These are phyloP conservation scores for Stenodema calcarata DNA, from an alignment of 2,888 invertebrate species.

Conservation along the genomic window DNA sequence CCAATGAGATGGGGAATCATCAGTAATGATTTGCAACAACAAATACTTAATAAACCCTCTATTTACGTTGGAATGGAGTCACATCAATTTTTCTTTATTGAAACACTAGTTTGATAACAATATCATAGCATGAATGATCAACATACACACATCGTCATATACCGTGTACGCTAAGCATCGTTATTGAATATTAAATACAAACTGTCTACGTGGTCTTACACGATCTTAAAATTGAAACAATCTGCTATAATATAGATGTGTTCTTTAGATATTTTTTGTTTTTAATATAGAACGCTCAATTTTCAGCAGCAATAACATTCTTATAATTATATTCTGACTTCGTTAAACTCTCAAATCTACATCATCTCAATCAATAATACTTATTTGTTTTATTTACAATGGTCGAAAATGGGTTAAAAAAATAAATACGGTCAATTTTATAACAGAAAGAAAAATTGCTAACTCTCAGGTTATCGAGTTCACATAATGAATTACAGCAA, in stretches of 20 bases:
- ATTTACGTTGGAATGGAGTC: neutral
- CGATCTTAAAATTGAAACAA: neutral
- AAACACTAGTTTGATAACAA: neutral
- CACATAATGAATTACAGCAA: neutral
- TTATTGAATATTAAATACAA: neutral
- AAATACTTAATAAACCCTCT: neutral
- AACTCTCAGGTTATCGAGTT: neutral
- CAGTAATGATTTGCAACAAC: too few relatives aligned
- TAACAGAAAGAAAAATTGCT: neutral
- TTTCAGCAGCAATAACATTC: neutral
- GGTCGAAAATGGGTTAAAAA: neutral
- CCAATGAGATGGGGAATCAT: too few relatives aligned
- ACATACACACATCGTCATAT: neutral
- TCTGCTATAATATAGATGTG: neutral
- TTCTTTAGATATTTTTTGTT: neutral
- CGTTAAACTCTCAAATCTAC: neutral
- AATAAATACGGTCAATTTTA: constrained; percentile 4
- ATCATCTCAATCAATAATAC: neutral
- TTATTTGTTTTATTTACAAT: neutral
- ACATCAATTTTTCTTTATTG: neutral
- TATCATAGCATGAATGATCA: neutral
- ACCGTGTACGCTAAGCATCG: neutral
- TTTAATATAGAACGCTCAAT: neutral
- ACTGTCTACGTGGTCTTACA: neutral
- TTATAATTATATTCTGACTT: neutral